Evolutionary conservation across 35 echinoderm and acorn worm species (phyloP).

Genomic region (Stichopus chloronotus): DNA sequence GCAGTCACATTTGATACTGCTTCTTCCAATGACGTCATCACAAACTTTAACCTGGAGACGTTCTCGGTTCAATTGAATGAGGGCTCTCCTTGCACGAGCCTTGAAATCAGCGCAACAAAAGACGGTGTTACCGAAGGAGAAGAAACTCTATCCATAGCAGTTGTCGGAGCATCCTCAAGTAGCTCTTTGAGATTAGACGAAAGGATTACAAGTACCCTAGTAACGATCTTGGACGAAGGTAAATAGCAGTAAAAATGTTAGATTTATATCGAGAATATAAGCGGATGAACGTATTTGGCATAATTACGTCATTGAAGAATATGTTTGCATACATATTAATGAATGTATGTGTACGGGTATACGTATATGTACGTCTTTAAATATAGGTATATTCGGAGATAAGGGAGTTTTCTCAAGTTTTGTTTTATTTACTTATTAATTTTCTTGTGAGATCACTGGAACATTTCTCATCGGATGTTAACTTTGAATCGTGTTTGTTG

Average conservation of each 20-base stretch:
- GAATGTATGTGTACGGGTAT: neutral
- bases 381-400: neutral
- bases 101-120: neutral
- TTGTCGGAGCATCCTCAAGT: neutral
- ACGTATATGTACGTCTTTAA: neutral
- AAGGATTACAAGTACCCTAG: neutral
- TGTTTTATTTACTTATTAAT: no score
- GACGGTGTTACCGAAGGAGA: conserved; percentile 2
- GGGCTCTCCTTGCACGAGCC: neutral
- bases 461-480: no score
- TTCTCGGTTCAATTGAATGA: neutral
- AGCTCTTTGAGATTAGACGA: conserved; percentile 31
- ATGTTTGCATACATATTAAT: neutral
- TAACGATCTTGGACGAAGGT: conserved; percentile 9
- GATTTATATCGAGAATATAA: neutral
- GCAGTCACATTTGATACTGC: neutral
- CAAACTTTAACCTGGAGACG: neutral
- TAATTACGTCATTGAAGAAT: neutral
- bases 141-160: neutral
- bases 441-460: no score
- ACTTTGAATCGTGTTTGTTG: no score
- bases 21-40: neutral
- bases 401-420: neutral
- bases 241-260: neutral
- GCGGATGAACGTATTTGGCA: neutral